Percentiles rank a stretch among this genome's conserved stretches.
Evolutionary conservation across 2,797 vertebrate genomes (phyloP).

Genomic region (Sardinella longiceps): DNA sequence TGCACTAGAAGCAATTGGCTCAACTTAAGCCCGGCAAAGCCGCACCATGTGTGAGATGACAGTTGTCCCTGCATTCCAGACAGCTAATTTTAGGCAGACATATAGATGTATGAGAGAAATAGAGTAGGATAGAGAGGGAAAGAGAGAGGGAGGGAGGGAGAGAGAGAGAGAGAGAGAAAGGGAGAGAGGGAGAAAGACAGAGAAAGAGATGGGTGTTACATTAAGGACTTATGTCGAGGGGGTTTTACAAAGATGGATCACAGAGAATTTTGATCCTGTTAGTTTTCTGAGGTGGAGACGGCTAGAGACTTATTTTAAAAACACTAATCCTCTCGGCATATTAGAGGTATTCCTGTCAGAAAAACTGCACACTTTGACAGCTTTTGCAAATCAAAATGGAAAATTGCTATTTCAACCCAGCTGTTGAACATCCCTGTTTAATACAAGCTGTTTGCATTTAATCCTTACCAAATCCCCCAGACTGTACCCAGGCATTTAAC

Average conservation of each 20-base stretch:
- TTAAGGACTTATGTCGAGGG: neutral
- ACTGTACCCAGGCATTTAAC: neutral
- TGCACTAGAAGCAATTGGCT: constrained; percentile 35
- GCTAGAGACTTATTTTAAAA: neutral
- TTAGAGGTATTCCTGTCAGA: neutral
- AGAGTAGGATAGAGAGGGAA: neutral
- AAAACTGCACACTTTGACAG: neutral
- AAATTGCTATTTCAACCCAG: constrained; percentile 17
- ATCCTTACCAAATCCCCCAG: constrained; percentile 5
- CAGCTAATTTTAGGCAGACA: constrained; percentile 43
- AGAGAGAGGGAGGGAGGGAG: neutral
- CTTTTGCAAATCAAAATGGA: neutral
- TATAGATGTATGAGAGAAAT: neutral
- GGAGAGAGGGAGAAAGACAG: neutral
- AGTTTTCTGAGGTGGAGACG: neutral
- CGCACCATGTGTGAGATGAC: constrained; percentile 36
- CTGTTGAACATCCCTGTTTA: neutral
- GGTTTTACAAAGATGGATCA: constrained; percentile 1
- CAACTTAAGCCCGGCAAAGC: constrained; percentile 31
- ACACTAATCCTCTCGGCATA: neutral
- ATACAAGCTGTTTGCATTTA: constrained; percentile 8
- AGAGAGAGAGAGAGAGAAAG: neutral
- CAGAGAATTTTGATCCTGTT: neutral
- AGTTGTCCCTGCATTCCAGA: constrained; percentile 33
- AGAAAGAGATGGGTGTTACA: neutral